Evolutionary conservation across 92 coral and sea anemone genomes (phyloP), one percentile per base, ranked within the genome.

Genomic region (Porites evermanni): DNA sequence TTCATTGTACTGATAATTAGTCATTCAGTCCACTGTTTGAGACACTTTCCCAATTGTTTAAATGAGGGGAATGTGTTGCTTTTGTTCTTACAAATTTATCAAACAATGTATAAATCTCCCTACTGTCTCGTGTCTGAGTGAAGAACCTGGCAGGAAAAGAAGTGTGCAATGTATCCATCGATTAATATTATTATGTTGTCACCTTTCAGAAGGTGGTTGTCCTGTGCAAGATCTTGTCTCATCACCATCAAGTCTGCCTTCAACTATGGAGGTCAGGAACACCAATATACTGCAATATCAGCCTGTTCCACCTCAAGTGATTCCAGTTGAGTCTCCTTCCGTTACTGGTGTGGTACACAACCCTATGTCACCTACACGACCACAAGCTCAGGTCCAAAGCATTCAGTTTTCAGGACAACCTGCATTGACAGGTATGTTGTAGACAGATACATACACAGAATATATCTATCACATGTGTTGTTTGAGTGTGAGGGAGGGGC

Each of bases 311-410:
- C 8, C 14, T 14, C 73, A 51, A 20, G 2, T 53, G 18, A 50
- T 26, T 17, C 12, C 56, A 38, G 56, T 17, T 26, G 38, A 53
- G 10, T 23, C 84, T 53, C 12, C 44, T 32, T 68, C 64, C 32
- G 26, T 70, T 12, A 17, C 21, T 13, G 71, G 47, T 32, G 72
- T n/a, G 13, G 72, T 32, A 32, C 78, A 59, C 16, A 21, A 56
- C 32, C 38, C 56, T 71, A 2, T 69, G 10, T 2, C 77, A 12
- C 29, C 78, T 26, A 70, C 13, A 29, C 58, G 78, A 11, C 86
- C 86, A 24, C 86, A 81, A 70, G 86, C 86, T 6, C 68, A 81
- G 19, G 78, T 81, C 67, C 86, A 58, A 8, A 81, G 86, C 69
- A 70, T 81, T 70, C 86, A 81, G 44, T n/a, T 70, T 23, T 67